phyloP scores from a whole-genome alignment of 2,797 vertebrate species.

The Gastrophryne carolinensis region DNA sequence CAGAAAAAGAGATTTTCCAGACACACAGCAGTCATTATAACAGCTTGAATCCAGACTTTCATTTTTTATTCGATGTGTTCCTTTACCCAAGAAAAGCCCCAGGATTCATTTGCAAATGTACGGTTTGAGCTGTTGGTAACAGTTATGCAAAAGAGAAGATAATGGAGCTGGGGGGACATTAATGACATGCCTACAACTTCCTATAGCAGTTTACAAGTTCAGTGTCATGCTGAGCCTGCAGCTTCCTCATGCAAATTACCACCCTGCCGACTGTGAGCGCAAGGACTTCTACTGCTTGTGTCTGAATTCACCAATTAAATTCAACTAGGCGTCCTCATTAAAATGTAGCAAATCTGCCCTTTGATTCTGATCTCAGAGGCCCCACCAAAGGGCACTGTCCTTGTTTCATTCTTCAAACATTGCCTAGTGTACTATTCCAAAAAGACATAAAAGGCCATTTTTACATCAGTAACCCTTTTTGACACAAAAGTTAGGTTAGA shows the following conservation, averaged over 20 bases:
- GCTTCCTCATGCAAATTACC: conserved; percentile 32
- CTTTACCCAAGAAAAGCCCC: background rate
- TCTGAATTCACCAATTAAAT: background rate
- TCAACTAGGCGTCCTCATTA: conserved; percentile 2
- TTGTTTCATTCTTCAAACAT: too few relatives aligned
- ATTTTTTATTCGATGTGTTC: background rate
- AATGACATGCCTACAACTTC: conserved; percentile 30
- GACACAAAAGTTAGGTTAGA: too few relatives aligned
- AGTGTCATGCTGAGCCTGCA: conserved; percentile 13
- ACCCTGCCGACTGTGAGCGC: background rate
- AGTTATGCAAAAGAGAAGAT: conserved; percentile 30
- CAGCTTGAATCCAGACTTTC: background rate
- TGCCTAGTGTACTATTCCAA: too few relatives aligned
- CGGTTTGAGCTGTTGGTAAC: conserved; percentile 28
- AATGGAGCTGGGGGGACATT: conserved; percentile 17
- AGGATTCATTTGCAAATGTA: conserved; percentile 24
- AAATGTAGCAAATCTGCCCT: background rate
- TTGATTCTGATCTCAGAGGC: background rate
- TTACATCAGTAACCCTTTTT: too few relatives aligned
- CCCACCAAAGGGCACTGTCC: too few relatives aligned
- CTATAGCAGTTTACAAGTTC: conserved; percentile 1
- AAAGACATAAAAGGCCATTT: too few relatives aligned
- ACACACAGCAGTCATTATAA: background rate
- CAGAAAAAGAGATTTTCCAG: background rate
- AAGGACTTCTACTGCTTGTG: background rate